These are phyloP conservation scores for Hapalemur alaotrensis DNA, from an alignment of 2,797 vertebrate species.

Conservation along the genomic window DNA sequence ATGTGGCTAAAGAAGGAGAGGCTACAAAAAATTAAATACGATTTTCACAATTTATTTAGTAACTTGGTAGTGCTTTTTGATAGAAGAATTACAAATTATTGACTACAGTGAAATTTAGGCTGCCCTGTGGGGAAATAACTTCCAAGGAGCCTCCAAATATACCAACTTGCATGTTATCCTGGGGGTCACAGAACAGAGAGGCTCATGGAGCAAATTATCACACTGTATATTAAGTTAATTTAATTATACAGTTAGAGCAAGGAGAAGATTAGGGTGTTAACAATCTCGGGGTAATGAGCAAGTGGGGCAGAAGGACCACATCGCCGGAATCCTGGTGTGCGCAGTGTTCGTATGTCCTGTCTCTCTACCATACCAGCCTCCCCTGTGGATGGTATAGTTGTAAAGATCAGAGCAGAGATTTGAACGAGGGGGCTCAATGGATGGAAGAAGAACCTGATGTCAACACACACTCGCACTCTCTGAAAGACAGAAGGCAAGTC, in stretches of 20 bases:
- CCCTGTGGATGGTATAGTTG: neutral
- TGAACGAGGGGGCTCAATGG: neutral
- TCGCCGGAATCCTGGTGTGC: neutral
- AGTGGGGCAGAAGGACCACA: too few relatives aligned
- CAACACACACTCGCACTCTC: neutral
- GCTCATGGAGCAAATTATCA: neutral
- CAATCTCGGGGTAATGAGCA: neutral
- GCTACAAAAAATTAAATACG: neutral
- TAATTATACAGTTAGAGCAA: neutral
- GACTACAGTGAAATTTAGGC: neutral
- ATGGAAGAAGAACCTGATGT: neutral
- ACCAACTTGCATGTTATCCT: neutral
- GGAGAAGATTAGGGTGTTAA: neutral
- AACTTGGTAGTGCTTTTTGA: neutral
- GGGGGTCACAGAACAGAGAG: neutral
- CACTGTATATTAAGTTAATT: neutral
- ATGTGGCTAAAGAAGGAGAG: neutral
- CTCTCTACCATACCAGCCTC: neutral
- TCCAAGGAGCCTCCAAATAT: neutral
- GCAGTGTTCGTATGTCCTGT: fast-evolving
- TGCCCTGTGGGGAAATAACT: neutral
- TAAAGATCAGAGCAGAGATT: neutral
- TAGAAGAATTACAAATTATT: neutral
- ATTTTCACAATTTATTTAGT: neutral
- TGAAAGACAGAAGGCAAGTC: neutral